These are phyloP conservation scores for Pseudococcus viburni DNA, from an alignment of 2,888 invertebrate genomes.

Conservation along the genomic window DNA sequence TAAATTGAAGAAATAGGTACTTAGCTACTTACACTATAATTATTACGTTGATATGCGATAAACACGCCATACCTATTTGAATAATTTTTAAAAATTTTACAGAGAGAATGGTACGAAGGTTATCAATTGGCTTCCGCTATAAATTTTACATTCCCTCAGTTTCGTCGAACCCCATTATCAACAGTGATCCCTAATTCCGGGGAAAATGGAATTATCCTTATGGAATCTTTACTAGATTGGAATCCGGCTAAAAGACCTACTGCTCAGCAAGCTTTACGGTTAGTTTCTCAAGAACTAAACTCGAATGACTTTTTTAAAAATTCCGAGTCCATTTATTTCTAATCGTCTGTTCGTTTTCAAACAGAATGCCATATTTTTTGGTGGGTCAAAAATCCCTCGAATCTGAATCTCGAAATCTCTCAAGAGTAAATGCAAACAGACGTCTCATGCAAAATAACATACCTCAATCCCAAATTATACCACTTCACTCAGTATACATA, in stretches of 20 bases:
- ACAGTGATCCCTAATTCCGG: conserved; percentile 88
- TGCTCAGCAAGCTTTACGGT: conserved; percentile 89
- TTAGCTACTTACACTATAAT: background rate
- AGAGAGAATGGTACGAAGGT: conserved; percentile 96
- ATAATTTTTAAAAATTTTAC: conserved; percentile 67
- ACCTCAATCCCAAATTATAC: conserved; percentile 54
- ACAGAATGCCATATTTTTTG: conserved; percentile 70
- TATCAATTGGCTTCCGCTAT: conserved; percentile 91
- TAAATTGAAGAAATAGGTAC: background rate
- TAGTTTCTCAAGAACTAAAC: conserved; percentile 68
- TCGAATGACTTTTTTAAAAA: background rate
- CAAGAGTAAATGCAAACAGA: conserved; percentile 43
- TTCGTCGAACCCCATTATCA: conserved; percentile 84
- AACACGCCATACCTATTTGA: background rate
- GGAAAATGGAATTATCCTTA: conserved; percentile 84
- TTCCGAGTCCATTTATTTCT: background rate
- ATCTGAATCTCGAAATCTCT: conserved; percentile 40
- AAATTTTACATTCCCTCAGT: conserved; percentile 96
- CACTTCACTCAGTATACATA: conserved; percentile 52
- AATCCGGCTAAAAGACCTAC: conserved; percentile 93
- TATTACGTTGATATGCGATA: background rate
- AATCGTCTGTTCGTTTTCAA: background rate
- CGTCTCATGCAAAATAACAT: conserved; percentile 37
- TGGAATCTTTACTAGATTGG: conserved; percentile 91
- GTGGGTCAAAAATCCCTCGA: conserved; percentile 69